Evolutionary conservation across 2,113 vertebrate species (phyloP).

Genomic region (Excalfactoria chinensis): DNA sequence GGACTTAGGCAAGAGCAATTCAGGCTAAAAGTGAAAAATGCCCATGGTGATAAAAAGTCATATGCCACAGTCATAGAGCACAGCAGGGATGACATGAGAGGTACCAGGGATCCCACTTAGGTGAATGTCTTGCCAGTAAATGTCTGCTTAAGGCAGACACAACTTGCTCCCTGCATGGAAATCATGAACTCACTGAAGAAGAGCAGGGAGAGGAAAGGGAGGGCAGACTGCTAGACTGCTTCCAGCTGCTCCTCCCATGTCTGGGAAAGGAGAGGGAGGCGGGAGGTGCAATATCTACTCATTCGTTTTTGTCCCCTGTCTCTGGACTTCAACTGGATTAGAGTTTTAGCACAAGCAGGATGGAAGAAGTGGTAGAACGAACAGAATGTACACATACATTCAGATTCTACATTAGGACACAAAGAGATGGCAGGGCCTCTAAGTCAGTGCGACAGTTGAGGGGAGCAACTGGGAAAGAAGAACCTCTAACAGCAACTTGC

Average conservation of each 20-base stretch:
- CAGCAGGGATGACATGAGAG: neutral
- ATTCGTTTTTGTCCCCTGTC: neutral
- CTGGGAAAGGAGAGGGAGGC: neutral
- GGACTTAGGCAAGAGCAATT: neutral
- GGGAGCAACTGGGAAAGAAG: neutral
- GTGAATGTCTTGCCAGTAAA: neutral
- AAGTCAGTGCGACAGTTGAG: neutral
- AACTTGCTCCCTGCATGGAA: neutral
- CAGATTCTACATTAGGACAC: neutral
- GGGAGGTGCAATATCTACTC: neutral
- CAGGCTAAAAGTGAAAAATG: neutral
- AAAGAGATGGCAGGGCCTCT: neutral
- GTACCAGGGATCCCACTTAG: neutral
- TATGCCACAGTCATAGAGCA: neutral
- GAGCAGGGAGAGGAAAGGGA: neutral
- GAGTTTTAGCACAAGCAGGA: neutral
- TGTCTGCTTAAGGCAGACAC: neutral
- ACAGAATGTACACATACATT: neutral
- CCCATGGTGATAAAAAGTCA: neutral
- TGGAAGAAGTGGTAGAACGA: neutral
- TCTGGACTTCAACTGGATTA: neutral
- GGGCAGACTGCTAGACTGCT: neutral
- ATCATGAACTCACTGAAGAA: neutral
- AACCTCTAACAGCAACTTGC: neutral
- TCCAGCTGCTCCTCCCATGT: neutral